These are phyloP conservation scores for Arbacia lixula DNA, from an alignment of 53 echinoderm and acorn worm species.

Conservation along the genomic window DNA sequence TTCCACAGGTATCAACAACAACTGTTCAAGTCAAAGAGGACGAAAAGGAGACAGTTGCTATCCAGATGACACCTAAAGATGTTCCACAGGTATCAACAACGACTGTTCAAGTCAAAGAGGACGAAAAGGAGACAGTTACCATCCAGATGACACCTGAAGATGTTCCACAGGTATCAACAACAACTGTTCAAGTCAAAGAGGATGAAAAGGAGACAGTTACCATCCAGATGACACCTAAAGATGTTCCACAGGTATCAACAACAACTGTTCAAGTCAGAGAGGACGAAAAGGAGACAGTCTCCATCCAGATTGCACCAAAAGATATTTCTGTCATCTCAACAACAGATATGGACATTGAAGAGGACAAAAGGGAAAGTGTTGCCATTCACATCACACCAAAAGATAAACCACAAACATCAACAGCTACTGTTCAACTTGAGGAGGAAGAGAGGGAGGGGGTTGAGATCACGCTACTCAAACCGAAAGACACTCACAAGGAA, in stretches of 20 bases:
- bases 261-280: slow-evolving; percentile 10
- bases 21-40: slow-evolving; percentile 3
- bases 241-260: slow-evolving; percentile 39
- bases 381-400: slow-evolving; percentile 7
- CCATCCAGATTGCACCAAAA: slow-evolving; percentile 17
- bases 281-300: slow-evolving; percentile 18
- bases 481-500: slow-evolving; percentile 28
- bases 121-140: slow-evolving; percentile 42
- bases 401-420: slow-evolving; percentile 9
- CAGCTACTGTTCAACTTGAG: background rate
- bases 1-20: background rate
- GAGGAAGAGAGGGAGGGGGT: slow-evolving; percentile 41
- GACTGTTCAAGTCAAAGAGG: slow-evolving; percentile 1
- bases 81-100: slow-evolving; percentile 24
- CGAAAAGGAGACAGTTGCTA: slow-evolving; percentile 42
- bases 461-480: background rate
- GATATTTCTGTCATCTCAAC: slow-evolving; percentile 15
- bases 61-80: slow-evolving; percentile 53
- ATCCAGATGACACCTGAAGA: slow-evolving; percentile 49
- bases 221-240: slow-evolving; percentile 42
- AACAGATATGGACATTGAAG: background rate
- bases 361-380: slow-evolving; percentile 19
- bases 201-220: slow-evolving; percentile 45
- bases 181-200: slow-evolving; percentile 8
- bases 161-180: slow-evolving; percentile 30